These are phyloP conservation scores for Aphrophora alni DNA, from an alignment of 2,888 invertebrate genomes.

Conservation along the genomic window DNA sequence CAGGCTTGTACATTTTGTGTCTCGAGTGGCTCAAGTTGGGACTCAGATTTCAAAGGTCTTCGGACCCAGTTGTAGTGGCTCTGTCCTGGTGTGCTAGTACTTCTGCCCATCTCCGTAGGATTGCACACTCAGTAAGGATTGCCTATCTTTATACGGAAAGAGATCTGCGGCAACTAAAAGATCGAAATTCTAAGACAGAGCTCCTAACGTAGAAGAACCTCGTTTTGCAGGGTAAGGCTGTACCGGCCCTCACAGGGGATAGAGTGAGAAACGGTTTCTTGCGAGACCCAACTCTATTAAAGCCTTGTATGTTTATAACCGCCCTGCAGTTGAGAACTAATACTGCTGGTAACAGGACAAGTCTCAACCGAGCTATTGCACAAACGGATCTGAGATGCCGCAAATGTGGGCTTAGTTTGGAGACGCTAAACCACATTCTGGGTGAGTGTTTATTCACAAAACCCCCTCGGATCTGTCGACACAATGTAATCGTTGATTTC, in stretches of 20 bases:
- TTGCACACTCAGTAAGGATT: slow-evolving; percentile 19
- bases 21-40: slow-evolving; percentile 42
- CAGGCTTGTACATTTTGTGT: too few relatives aligned
- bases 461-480: too few relatives aligned
- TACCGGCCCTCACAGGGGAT: too few relatives aligned
- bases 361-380: slow-evolving; percentile 47
- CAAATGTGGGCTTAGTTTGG: too few relatives aligned
- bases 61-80: slow-evolving; percentile 12
- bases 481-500: too few relatives aligned
- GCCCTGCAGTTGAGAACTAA: slow-evolving; percentile 52
- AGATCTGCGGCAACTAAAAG: slow-evolving; percentile 1
- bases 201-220: too few relatives aligned
- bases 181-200: too few relatives aligned
- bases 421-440: too few relatives aligned
- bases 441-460: too few relatives aligned
- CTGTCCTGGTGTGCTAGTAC: neutral
- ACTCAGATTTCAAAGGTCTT: slow-evolving; percentile 15
- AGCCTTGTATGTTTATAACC: slow-evolving; percentile 51
- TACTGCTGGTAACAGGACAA: slow-evolving; percentile 49
- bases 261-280: too few relatives aligned
- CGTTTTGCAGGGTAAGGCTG: too few relatives aligned
- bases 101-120: slow-evolving; percentile 7
- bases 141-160: neutral
- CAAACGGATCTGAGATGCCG: slow-evolving; percentile 41
- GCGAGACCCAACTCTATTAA: too few relatives aligned